These are phyloP conservation scores for Allygus modestus DNA, from an alignment of 2,888 invertebrate species.

Conservation along the genomic window DNA sequence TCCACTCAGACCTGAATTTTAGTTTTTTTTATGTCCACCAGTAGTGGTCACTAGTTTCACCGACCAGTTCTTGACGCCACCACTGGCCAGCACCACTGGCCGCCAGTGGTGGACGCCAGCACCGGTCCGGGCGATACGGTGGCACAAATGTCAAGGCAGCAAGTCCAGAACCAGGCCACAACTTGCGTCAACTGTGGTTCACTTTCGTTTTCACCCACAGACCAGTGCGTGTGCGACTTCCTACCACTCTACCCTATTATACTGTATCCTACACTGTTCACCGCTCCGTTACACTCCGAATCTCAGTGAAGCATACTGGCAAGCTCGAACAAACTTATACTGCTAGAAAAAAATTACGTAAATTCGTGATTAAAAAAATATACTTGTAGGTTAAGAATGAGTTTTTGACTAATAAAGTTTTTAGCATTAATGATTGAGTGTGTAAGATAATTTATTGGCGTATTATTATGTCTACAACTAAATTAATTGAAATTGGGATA, in stretches of 20 bases:
- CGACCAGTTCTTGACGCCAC: neutral
- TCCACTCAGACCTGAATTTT: too few species aligned
- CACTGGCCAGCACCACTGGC: neutral
- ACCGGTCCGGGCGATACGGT: slow-evolving; percentile 1
- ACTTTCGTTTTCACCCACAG: slow-evolving; percentile 55
- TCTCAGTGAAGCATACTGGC: too few species aligned
- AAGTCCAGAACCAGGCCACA: slow-evolving; percentile 26
- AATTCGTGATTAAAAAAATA: too few species aligned
- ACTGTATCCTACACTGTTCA: neutral
- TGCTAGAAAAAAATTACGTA: too few species aligned
- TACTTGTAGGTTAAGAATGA: too few species aligned
- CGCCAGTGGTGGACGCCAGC: neutral
- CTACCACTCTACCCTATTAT: neutral
- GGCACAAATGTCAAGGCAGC: slow-evolving; percentile 49
- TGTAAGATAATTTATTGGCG: too few species aligned
- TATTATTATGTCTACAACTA: too few species aligned
- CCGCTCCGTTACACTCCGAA: neutral
- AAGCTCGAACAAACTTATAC: too few species aligned
- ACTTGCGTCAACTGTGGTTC: slow-evolving; percentile 49
- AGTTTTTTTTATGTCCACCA: too few species aligned
- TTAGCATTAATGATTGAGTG: too few species aligned
- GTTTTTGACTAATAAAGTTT: too few species aligned
- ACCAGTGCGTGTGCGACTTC: neutral
- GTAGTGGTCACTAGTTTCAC: neutral
- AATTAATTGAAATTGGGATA: too few species aligned